These are phyloP conservation scores for Drosophila parabipectinata DNA, from an alignment of 1,140 invertebrate species.

Conservation along the genomic window DNA sequence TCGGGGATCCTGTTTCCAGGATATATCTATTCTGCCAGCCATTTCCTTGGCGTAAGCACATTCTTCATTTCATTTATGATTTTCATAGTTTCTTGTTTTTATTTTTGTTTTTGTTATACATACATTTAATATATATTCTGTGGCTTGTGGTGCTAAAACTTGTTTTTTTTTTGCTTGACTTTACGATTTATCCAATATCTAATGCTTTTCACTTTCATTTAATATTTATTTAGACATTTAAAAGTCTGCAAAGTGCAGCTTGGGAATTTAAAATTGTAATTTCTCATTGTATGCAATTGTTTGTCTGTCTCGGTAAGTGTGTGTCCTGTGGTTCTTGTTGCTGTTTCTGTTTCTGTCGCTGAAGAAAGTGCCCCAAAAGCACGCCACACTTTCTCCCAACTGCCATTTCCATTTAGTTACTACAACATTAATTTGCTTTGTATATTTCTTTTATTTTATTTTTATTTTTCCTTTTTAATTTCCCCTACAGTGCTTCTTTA, in stretches of 20 bases:
- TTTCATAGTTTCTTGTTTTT: not conserved
- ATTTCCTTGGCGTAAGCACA: not conserved
- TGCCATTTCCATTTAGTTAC: conserved; percentile 12
- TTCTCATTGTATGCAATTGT: conserved; percentile 32
- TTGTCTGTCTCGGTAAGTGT: conserved; percentile 15
- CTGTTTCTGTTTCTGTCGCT: conserved; percentile 4
- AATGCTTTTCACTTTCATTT: conserved; percentile 35
- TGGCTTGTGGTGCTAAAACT: conserved; percentile 48
- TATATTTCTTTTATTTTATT: not conserved
- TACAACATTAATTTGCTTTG: conserved; percentile 22
- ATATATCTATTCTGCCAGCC: no score
- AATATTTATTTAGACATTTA: conserved; percentile 75
- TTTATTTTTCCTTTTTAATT: conserved; percentile 39
- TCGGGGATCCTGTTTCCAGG: not conserved
- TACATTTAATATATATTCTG: conserved; percentile 23
- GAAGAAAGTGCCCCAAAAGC: conserved; percentile 26
- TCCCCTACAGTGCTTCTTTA: conserved; percentile 33
- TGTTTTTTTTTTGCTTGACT: conserved; percentile 20
- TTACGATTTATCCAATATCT: conserved; percentile 54
- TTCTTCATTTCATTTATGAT: not conserved
- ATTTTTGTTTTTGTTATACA: conserved; percentile 43
- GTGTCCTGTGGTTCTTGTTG: not conserved
- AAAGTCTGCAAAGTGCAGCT: conserved; percentile 73
- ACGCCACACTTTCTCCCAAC: conserved; percentile 19
- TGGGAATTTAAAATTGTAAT: conserved; percentile 68